Percentiles rank a stretch among this genome's conserved stretches.
phyloP scores from a whole-genome alignment of 2,113 vertebrate species.

The Myotis yumanensis region DNA sequence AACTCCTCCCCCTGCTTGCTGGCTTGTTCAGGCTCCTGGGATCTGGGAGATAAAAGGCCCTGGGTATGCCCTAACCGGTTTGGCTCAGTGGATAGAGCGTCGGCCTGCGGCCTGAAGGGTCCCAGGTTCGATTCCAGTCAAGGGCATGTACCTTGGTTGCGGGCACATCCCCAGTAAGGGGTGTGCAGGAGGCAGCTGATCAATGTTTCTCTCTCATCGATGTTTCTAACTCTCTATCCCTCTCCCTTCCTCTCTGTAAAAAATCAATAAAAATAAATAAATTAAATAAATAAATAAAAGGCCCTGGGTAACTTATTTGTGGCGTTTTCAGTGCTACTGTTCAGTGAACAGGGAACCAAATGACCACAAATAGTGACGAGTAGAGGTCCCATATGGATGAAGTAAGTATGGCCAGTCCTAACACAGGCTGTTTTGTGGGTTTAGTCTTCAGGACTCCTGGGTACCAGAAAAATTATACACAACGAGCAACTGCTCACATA shows the following conservation, averaged over 20 bases:
- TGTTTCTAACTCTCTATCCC: too few species aligned
- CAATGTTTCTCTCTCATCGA: too few species aligned
- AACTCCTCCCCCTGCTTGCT: neutral
- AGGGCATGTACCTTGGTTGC: too few species aligned
- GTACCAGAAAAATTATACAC: neutral
- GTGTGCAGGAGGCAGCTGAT: too few species aligned
- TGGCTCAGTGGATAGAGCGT: too few species aligned
- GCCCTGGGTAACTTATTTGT: neutral
- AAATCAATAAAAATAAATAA: too few species aligned
- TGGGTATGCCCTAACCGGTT: neutral
- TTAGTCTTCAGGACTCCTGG: neutral
- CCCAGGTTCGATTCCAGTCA: too few species aligned
- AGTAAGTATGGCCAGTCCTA: neutral
- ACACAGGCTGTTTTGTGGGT: neutral
- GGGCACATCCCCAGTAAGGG: too few species aligned
- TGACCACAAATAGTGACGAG: neutral
- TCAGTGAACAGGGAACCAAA: conserved; percentile 6
- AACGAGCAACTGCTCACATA: neutral
- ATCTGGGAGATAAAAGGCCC: neutral
- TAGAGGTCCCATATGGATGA: neutral
- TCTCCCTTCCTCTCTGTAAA: too few species aligned
- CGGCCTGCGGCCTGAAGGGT: too few species aligned
- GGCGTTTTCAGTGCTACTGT: neutral
- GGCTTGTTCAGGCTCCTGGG: neutral
- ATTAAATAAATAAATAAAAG: neutral